Conservation (phyloP, 35 echinoderm and acorn worm genomes). For the Chiridota heheva region DNA sequence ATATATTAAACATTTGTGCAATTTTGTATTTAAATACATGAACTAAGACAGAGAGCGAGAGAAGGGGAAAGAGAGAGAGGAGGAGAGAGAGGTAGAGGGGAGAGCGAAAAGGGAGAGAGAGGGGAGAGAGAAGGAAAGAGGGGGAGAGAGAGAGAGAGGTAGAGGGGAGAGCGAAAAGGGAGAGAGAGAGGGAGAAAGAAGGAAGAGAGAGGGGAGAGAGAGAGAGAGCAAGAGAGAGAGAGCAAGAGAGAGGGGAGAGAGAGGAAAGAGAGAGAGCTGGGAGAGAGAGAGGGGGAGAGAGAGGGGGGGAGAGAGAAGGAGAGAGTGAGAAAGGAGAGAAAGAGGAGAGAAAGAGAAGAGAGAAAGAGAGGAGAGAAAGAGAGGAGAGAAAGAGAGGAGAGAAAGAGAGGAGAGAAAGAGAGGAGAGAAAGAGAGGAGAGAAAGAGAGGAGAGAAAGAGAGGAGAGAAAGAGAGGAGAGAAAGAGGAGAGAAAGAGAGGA, state of each 20-base stretch:
- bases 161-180: too few species aligned
- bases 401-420: slow-evolving; percentile 6
- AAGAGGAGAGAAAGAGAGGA: slow-evolving; percentile 5
- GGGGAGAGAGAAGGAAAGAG: too few species aligned
- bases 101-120: too few species aligned
- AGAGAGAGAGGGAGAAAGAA: slow-evolving; percentile 6
- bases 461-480: too few species aligned
- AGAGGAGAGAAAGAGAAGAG: slow-evolving; percentile 7
- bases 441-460: slow-evolving; percentile 7
- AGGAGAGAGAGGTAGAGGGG: too few species aligned
- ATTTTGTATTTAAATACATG: too few species aligned
- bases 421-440: slow-evolving; percentile 5
- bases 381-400: slow-evolving; percentile 7
- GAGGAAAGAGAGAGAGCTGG: too few species aligned
- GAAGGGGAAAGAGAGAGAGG: too few species aligned
- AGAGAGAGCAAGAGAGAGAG: slow-evolving; percentile 1
- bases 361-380: slow-evolving; percentile 7
- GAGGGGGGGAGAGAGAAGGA: slow-evolving; percentile 5
- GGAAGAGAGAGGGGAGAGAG: too few species aligned
- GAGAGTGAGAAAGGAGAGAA: neutral
- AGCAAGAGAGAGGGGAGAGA: slow-evolving; percentile 1
- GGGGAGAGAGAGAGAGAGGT: too few species aligned
- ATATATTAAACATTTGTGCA: too few species aligned
- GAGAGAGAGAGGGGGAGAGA: slow-evolving; percentile 5
- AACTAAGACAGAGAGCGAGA: too few species aligned